These are phyloP conservation scores for Planiliza haematocheilus DNA, from an alignment of 2,113 vertebrate genomes.

Conservation along the genomic window DNA sequence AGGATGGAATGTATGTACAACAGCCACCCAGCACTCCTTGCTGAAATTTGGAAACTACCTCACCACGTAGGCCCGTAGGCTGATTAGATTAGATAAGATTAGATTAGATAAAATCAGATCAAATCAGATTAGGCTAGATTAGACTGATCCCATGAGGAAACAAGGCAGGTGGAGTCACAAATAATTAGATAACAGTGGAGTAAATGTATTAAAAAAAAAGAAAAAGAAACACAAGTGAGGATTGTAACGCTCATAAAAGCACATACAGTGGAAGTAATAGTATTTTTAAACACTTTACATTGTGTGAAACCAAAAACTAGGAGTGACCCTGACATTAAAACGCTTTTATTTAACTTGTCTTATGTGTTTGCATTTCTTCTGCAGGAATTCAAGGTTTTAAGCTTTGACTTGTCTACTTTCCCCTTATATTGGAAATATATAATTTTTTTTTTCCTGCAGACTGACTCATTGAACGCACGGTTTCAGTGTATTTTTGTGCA, in stretches of 20 bases:
- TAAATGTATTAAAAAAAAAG: constrained; percentile 24
- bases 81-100: constrained; percentile 49
- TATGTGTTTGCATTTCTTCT: constrained; percentile 46
- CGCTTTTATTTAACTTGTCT: constrained; percentile 37
- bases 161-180: constrained; percentile 11
- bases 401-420: constrained; percentile 54
- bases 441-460: constrained; percentile 6
- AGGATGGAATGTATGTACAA: constrained; percentile 97
- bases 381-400: constrained; percentile 48
- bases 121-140: constrained; percentile 54
- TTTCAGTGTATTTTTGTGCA: background rate
- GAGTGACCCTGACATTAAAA: no score
- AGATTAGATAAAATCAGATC: constrained; percentile 43
- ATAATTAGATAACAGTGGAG: constrained; percentile 38
- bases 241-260: background rate
- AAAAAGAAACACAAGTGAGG: constrained; percentile 12
- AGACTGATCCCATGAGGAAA: constrained; percentile 40
- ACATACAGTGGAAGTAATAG: constrained; percentile 22
- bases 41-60: constrained; percentile 66
- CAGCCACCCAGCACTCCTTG: constrained; percentile 53
- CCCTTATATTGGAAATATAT: constrained; percentile 37
- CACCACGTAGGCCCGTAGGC: constrained; percentile 43
- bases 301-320: background rate
- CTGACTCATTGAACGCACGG: constrained; percentile 46
- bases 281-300: background rate